Evolutionary conservation across 2,797 vertebrate genomes (phyloP).

Genomic region (Distichodus sexfasciatus): DNA sequence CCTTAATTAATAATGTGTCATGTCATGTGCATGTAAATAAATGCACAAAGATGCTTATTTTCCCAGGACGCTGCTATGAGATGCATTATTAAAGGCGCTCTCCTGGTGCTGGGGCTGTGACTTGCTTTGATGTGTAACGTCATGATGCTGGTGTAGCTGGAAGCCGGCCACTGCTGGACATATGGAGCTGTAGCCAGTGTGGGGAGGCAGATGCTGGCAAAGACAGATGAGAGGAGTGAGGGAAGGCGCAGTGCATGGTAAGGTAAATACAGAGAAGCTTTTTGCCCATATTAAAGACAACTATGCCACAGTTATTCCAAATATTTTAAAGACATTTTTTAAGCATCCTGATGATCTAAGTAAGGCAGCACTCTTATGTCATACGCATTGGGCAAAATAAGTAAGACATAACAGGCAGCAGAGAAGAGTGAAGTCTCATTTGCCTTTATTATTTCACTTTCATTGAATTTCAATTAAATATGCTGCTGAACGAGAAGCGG

Average conservation of each 20-base stretch:
- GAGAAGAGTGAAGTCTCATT: neutral
- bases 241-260: neutral
- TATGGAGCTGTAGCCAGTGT: conserved; percentile 30
- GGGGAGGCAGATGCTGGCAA: conserved; percentile 36
- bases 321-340: no score
- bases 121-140: conserved; percentile 46
- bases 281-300: neutral
- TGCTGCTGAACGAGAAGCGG: neutral
- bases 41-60: conserved; percentile 9
- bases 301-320: neutral
- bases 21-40: neutral
- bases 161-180: conserved; percentile 39
- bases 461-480: neutral
- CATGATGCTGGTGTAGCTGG: conserved; percentile 18
- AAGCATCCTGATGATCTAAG: no score
- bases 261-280: neutral
- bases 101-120: conserved; percentile 4
- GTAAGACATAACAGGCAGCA: neutral
- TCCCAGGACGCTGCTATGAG: neutral
- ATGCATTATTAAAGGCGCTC: conserved; percentile 33
- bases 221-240: conserved; percentile 7
- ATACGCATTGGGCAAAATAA: no score
- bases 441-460: neutral
- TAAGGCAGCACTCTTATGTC: no score
- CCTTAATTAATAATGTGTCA: no score